Conservation (phyloP, 2,797 vertebrate genomes). For the Brachymystax lenok region DNA sequence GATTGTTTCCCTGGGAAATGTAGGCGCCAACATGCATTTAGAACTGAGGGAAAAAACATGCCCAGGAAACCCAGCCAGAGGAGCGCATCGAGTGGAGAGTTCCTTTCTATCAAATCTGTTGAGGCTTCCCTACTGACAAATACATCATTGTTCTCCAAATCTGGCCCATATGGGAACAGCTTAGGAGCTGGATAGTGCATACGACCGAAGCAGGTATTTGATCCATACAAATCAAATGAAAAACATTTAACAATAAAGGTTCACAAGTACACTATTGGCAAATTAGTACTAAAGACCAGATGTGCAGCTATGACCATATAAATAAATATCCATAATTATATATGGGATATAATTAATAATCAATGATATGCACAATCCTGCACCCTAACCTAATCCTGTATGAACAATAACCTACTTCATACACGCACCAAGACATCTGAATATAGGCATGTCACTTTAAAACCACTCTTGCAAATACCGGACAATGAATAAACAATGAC, state of each 20-base stretch:
- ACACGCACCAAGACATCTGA: slow-evolving; percentile 61
- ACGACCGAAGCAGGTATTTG: slow-evolving; percentile 35
- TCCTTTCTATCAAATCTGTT: slow-evolving; percentile 41
- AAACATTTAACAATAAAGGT: not conserved
- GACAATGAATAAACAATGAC: slow-evolving; percentile 39
- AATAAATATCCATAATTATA: slow-evolving; percentile 8
- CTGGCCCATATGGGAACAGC: slow-evolving; percentile 35
- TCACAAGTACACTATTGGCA: not conserved
- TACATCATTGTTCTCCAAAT: slow-evolving; percentile 28
- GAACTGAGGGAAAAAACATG: slow-evolving; percentile 55
- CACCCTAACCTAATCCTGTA: slow-evolving; percentile 50
- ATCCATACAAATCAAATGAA: slow-evolving; percentile 39
- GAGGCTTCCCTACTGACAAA: slow-evolving; percentile 36
- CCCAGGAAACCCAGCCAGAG: slow-evolving; percentile 50
- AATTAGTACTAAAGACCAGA: not conserved
- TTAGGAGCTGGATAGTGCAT: slow-evolving; percentile 27
- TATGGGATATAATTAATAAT: slow-evolving; percentile 11
- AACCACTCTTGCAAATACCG: slow-evolving; percentile 64
- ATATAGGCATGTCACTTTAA: slow-evolving; percentile 59
- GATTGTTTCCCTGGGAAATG: slow-evolving; percentile 71
- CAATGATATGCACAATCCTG: slow-evolving; percentile 35
- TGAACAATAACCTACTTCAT: slow-evolving; percentile 53
- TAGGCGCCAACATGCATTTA: slow-evolving; percentile 57
- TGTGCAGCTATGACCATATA: not conserved
- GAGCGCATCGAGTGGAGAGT: slow-evolving; percentile 44